Base-by-base conservation (phyloP, 1,140 invertebrate species). In the Drosophila rhopaloa region DNA sequence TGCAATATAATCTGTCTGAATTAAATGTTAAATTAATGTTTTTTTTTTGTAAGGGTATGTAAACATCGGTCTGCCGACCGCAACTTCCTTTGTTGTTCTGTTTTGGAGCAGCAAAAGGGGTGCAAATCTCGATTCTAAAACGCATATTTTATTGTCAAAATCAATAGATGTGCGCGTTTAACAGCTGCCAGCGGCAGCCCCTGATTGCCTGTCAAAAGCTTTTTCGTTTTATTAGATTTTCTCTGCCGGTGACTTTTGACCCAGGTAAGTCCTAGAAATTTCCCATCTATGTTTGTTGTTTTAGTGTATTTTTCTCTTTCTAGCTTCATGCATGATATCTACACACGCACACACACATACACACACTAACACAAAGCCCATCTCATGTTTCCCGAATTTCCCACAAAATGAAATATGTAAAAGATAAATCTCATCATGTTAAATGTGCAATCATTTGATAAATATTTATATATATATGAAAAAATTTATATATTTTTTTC, bases 121-220 rank as follows among this genome's bases (percentile, higher is more conserved):
- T 29, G 13, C 11, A 35, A 32, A 19, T 27, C 32, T 47, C 16
- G 0, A 9, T 9, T 35, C 32, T 9, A 59, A 35, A 47, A 40
- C 53, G 54, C 57, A 72, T 80, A 67, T 62, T 47, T 75, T 81
- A 81, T 75, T 79, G 76, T 86, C 82, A 83, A 82, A 88, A 79
- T 86, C 79, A 76, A 86, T 82, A 79, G 79, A 86, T 88, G 83
- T 86, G 83, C 76, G 79, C 83, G 61, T 82, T 88, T 88, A 82
- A 76, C 68, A 88, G 72, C 60, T 82, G 76, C 66, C 76, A 65
- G 81, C 72, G 76, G 46, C 50, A 46, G 11, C 8, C 5, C 35
- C 9, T 10, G 35, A 48, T 27, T 58, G 32, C 16, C 41, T 63
- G 59, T 51, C 51, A 75, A 54, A 58, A 47, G 50, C 48, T 55